Percentiles rank a stretch among this genome's conserved stretches.
Conservation (phyloP, 2,797 vertebrate species). For the Anableps anableps region DNA sequence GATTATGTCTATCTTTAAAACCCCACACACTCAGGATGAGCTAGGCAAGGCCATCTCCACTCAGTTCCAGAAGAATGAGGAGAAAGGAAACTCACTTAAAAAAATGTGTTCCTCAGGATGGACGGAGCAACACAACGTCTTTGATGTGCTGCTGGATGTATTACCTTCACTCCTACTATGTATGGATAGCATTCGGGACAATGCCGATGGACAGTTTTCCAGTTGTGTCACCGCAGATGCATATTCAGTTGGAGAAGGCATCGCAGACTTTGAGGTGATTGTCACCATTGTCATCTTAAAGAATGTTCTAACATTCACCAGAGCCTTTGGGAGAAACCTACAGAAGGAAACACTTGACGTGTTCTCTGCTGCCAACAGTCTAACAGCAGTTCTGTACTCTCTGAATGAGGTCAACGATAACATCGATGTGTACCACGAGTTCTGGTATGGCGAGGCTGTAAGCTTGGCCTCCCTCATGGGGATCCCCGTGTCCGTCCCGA, state of each 20-base stretch:
- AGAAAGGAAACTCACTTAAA: constrained; percentile 82
- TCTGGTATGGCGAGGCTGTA: constrained; percentile 96
- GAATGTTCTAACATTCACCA: constrained; percentile 91
- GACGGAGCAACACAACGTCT: constrained; percentile 89
- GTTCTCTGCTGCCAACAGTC: constrained; percentile 92
- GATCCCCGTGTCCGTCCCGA: constrained; percentile 85
- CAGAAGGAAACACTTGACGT: constrained; percentile 91
- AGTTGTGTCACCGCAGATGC: constrained; percentile 76
- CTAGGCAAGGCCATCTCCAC: constrained; percentile 83
- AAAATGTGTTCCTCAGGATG: constrained; percentile 83
- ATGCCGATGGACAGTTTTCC: constrained; percentile 74
- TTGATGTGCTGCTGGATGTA: constrained; percentile 90
- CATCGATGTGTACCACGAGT: constrained; percentile 97
- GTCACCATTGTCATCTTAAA: constrained; percentile 91
- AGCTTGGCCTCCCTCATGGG: constrained; percentile 85
- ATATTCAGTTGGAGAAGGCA: constrained; percentile 85
- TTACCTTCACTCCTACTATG: constrained; percentile 88
- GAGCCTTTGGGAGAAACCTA: constrained; percentile 94
- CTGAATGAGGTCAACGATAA: constrained; percentile 96
- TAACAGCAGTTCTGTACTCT: constrained; percentile 93
- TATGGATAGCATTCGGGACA: constrained; percentile 86
- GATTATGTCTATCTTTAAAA: constrained; percentile 84
- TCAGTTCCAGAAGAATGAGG: constrained; percentile 85
- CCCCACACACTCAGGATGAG: constrained; percentile 79
- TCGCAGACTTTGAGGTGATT: constrained; percentile 92